These are phyloP conservation scores for Hesperia comma DNA, from an alignment of 2,888 invertebrate species.

Conservation along the genomic window DNA sequence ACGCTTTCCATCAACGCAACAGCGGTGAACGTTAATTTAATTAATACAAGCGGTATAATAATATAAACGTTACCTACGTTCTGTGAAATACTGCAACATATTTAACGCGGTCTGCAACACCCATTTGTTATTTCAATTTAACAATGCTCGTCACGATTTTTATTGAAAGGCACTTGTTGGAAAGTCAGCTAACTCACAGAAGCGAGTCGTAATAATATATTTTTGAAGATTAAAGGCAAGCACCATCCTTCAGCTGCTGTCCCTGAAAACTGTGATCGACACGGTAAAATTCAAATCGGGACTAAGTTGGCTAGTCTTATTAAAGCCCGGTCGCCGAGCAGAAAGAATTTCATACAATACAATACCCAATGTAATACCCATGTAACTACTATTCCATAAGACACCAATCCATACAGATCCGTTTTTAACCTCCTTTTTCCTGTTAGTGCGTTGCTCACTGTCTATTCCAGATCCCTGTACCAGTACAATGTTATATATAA, in stretches of 20 bases:
- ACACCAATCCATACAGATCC: too few relatives aligned
- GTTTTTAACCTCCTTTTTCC: not conserved
- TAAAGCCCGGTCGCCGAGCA: too few relatives aligned
- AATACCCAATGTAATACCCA: too few relatives aligned
- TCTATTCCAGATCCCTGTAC: not conserved
- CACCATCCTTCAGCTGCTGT: too few relatives aligned
- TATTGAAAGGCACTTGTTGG: conserved; percentile 4
- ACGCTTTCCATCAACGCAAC: too few relatives aligned
- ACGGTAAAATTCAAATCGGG: too few relatives aligned
- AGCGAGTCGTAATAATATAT: not conserved
- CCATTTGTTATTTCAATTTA: conserved; percentile 29
- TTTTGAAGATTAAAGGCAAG: too few relatives aligned
- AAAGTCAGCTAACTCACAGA: not conserved
- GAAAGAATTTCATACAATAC: too few relatives aligned
- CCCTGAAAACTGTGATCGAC: too few relatives aligned
- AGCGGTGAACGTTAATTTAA: not conserved
- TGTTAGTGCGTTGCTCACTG: not conserved
- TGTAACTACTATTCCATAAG: too few relatives aligned
- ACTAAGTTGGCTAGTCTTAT: too few relatives aligned
- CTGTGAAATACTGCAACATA: conserved; percentile 31
- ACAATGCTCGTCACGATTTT: conserved; percentile 14
- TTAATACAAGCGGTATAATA: not conserved
- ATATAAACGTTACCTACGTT: not conserved
- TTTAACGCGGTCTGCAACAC: conserved; percentile 43
- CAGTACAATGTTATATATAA: not conserved